Evolutionary conservation across 2,797 vertebrate genomes (phyloP), one percentile per base, ranked within the genome.

Genomic region (Darevskia nairensis): DNA sequence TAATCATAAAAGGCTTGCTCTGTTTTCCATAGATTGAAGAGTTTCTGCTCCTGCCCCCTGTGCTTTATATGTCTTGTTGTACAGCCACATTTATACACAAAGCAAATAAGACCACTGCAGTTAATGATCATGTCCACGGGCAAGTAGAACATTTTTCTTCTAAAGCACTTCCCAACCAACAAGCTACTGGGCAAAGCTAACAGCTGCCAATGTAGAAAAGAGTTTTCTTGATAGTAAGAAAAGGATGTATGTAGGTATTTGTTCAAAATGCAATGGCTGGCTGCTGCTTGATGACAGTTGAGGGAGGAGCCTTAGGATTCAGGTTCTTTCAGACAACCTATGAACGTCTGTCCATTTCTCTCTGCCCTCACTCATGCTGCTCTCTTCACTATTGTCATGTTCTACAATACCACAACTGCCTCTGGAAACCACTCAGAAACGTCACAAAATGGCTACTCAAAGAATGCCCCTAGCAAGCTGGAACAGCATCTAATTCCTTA

Each of bases 361-460:
- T 50, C 41, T 74, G 15, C 32, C 25, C 75, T 25, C 9, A 25
- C 41, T 25, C 9, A n/a, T 79, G 29, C 44, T 78, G 76, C 44
- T 78, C 77, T 29, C 46, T 55, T 29, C 77, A 15, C 46, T n/a
- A 29, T 29, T 55, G 46, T 2, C 61, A 23, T 23, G 21, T 64
- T 64, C 17, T 29, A 29, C 76, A 55, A 50, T 23, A 23, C 32
- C n/a, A 17, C 2, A 11, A 15, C 13, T 50, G 76, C 13, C 77
- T 79, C 3, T 44, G 68, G 39, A 39, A 11, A 1, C 25, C 6
- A 13, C 3, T 17, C 35, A 71, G 46, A 64, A 13, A 59, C 3
- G 5, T 90, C n/a, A 5, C n/a, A 17, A 21, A 27, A 6, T 71
- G 5, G 68, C 29, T 0, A 1, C 0, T 1, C 80, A 76, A 25